A percentile compares a stretch with the other conserved stretches of the same genome.
Conservation (phyloP, 2,888 invertebrate genomes). For the Pharmacophagus antenor region DNA sequence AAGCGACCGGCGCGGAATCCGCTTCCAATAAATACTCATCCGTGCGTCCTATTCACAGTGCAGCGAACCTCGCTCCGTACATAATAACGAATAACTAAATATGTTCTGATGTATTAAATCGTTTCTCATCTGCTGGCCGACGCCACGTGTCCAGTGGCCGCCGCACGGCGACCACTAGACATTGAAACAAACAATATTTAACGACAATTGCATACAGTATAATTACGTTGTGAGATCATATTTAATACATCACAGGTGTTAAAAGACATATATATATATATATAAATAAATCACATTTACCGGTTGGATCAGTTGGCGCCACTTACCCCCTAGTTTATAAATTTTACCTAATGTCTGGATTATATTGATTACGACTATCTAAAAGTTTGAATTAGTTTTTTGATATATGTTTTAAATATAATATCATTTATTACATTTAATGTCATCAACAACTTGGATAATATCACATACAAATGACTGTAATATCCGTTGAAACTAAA, state of each 20-base stretch:
- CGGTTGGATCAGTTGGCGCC: too few relatives aligned
- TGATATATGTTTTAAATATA: too few relatives aligned
- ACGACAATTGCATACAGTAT: conserved; percentile 76
- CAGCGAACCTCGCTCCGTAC: conserved; percentile 28
- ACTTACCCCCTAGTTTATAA: too few relatives aligned
- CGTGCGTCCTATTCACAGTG: conserved; percentile 71
- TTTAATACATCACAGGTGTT: conserved; percentile 86
- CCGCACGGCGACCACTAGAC: conserved; percentile 51
- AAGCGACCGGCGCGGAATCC: conserved; percentile 37
- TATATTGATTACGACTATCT: too few relatives aligned
- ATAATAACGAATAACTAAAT: conserved; percentile 48
- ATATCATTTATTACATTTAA: too few relatives aligned
- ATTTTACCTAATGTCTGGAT: too few relatives aligned
- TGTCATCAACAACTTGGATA: too few relatives aligned
- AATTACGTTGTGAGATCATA: conserved; percentile 83
- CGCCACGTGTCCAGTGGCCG: conserved; percentile 39
- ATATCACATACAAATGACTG: too few relatives aligned
- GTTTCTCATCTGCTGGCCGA: conserved; percentile 60
- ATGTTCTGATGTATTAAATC: conserved; percentile 75
- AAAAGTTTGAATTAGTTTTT: too few relatives aligned
- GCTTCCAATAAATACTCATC: conserved; percentile 59
- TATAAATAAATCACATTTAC: conserved; percentile 49
- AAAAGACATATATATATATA: conserved; percentile 69
- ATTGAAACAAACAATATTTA: conserved; percentile 64
- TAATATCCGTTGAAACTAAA: too few relatives aligned